These are phyloP conservation scores for Apteryx owenii DNA, from an alignment of 2,113 vertebrate genomes.

Conservation along the genomic window DNA sequence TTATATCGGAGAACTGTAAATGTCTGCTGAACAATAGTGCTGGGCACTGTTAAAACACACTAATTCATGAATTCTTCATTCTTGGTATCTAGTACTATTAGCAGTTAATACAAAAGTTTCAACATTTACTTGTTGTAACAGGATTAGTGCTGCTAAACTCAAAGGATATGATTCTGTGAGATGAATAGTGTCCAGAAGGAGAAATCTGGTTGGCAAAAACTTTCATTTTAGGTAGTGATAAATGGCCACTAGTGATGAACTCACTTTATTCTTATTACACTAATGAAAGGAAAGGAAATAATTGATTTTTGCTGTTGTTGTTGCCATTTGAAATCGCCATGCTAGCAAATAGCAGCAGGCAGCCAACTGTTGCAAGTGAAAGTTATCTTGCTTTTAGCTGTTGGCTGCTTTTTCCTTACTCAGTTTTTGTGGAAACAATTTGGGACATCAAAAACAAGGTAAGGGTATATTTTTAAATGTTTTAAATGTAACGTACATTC, in stretches of 20 bases:
- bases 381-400: conserved; percentile 1
- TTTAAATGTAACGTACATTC: neutral
- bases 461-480: conserved; percentile 18
- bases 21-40: neutral
- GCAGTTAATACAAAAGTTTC: neutral
- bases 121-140: neutral
- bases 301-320: neutral
- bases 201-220: conserved; percentile 40
- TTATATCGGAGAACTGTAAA: neutral
- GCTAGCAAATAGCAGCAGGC: neutral
- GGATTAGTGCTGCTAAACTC: neutral
- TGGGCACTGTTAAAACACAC: neutral
- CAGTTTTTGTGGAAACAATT: conserved; percentile 34
- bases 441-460: conserved; percentile 46
- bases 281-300: neutral
- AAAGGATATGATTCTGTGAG: neutral
- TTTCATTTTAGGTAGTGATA: neutral
- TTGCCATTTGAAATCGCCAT: conserved; percentile 2
- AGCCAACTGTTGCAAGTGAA: neutral
- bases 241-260: neutral
- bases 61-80: neutral
- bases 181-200: neutral
- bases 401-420: conserved; percentile 43
- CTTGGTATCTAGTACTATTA: neutral
- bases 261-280: neutral